A percentile compares a stretch with the other conserved stretches of the same genome.
Conservation (phyloP, 1,140 invertebrate genomes). For the Lepidurus apus region DNA sequence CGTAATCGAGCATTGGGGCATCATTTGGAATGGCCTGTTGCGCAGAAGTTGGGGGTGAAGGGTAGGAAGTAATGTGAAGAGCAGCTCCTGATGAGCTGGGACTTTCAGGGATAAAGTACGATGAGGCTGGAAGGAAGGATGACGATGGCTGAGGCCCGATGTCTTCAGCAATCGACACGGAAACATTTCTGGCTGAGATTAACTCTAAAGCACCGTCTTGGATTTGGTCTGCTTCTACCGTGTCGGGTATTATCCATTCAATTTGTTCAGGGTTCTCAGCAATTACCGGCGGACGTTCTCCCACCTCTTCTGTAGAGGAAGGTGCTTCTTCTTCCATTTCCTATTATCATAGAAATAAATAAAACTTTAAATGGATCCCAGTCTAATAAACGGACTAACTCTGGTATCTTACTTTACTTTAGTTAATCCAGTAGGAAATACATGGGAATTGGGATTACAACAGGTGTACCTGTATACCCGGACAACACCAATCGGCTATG, state of each 20-base stretch:
- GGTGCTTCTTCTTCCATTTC: not conserved
- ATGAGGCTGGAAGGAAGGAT: not conserved
- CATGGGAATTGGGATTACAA: not conserved
- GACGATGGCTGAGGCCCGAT: not conserved
- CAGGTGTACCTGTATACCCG: not conserved
- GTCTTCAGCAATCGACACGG: not conserved
- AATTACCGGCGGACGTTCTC: not conserved
- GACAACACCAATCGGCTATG: not conserved
- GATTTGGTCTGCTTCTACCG: not conserved
- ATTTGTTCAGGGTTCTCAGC: not conserved
- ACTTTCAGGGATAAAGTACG: not conserved
- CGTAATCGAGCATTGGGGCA: not conserved
- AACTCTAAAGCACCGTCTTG: not conserved
- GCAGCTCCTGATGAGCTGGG: not conserved
- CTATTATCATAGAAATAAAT: not conserved
- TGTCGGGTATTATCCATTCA: conserved; percentile 4
- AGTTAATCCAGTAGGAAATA: not conserved
- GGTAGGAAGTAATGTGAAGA: not conserved
- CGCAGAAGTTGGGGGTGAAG: not conserved
- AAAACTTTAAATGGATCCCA: not conserved
- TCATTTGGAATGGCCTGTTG: not conserved
- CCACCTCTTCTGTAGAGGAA: not conserved
- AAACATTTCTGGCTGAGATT: not conserved
- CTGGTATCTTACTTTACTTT: not conserved
- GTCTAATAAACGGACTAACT: not conserved